These are phyloP conservation scores for zebrafish (Danio rerio) DNA, from an alignment of 2,113 vertebrate genomes.

Conservation along the genomic window GRCz12tu NC_133191.1:48611501-48612000, in stretches of 20 bases:
- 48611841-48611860: no score
- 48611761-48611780: no score
- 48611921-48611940: no score
- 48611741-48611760: background rate
- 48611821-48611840: no score
- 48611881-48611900: no score
- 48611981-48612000: no score
- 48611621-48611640: background rate
- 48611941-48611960: no score
- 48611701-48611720: background rate
- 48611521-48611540: background rate
- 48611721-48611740: background rate
- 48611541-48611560: constrained; percentile 9
- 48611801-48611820: no score
- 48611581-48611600: background rate
- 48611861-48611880: no score
- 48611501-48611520: background rate
- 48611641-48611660: background rate
- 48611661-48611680: background rate
- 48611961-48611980: no score
- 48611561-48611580: background rate
- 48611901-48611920: no score
- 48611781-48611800: no score
- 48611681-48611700: background rate
- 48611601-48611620: background rate